Conservation (phyloP, 1,140 invertebrate genomes). For the Ruditapes philippinarum region DNA sequence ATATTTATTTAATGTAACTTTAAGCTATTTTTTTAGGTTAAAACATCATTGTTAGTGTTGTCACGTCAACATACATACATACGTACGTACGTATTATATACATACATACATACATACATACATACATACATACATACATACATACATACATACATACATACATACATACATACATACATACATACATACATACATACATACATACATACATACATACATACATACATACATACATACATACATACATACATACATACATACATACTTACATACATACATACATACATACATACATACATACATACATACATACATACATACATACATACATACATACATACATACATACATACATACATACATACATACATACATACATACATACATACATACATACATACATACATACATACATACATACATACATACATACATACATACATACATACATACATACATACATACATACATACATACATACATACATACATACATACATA, state of each 20-base stretch:
- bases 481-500: no score
- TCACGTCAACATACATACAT: not conserved
- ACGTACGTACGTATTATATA: not conserved
- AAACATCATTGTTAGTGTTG: no score
- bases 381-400: slow-evolving; percentile 41
- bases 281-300: not conserved
- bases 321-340: not conserved
- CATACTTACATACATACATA: not conserved
- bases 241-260: not conserved
- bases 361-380: slow-evolving; percentile 34
- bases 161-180: not conserved
- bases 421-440: slow-evolving; percentile 57
- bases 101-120: not conserved
- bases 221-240: not conserved
- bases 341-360: slow-evolving; percentile 28
- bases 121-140: not conserved
- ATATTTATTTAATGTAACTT: no score
- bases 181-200: not conserved
- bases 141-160: not conserved
- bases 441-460: slow-evolving; percentile 61
- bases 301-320: slow-evolving; percentile 16
- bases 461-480: slow-evolving; percentile 49
- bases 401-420: slow-evolving; percentile 58
- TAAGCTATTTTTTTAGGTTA: no score
- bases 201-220: not conserved